A percentile compares a stretch with the other conserved stretches of the same genome.
phyloP scores from a whole-genome alignment of 2,797 vertebrate species.

The Danio albolineatus region DNA sequence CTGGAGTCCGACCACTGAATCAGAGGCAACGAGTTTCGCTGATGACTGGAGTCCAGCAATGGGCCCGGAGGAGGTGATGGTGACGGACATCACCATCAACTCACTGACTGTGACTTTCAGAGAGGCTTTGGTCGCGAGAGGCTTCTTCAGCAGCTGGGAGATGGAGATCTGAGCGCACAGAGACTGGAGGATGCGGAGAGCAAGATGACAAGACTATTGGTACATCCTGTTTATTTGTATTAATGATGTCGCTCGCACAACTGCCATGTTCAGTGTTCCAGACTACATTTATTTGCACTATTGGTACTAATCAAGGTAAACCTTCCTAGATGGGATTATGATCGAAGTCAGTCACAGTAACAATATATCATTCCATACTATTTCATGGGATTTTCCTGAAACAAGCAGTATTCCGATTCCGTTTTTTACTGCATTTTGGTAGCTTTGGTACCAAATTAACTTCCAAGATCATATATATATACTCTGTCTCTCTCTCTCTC shows the following conservation, averaged over 20 bases:
- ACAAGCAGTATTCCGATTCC: not conserved
- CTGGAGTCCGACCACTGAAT: conserved; percentile 62
- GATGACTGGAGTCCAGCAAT: conserved; percentile 69
- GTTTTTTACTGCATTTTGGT: too few relatives aligned
- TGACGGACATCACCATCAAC: conserved; percentile 98
- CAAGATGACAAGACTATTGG: not conserved
- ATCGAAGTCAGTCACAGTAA: not conserved
- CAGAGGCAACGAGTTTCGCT: conserved; percentile 52
- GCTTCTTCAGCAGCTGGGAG: conserved; percentile 92
- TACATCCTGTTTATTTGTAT: not conserved
- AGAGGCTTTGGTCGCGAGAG: conserved; percentile 90
- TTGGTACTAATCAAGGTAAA: not conserved
- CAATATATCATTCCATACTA: not conserved
- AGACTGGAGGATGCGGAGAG: conserved; percentile 20
- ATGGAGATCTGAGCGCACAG: conserved; percentile 72
- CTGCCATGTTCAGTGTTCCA: not conserved
- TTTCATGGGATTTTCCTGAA: not conserved
- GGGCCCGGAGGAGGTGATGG: conserved; percentile 85
- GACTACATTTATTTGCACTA: conserved; percentile 30
- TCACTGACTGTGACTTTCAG: conserved; percentile 96
- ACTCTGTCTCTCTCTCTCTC: too few relatives aligned
- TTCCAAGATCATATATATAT: too few relatives aligned
- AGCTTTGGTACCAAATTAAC: too few relatives aligned
- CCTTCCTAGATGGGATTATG: conserved; percentile 1
- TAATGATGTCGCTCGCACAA: conserved; percentile 1